phyloP scores from a whole-genome alignment of 2,888 invertebrate species.

The Icerya purchasi region DNA sequence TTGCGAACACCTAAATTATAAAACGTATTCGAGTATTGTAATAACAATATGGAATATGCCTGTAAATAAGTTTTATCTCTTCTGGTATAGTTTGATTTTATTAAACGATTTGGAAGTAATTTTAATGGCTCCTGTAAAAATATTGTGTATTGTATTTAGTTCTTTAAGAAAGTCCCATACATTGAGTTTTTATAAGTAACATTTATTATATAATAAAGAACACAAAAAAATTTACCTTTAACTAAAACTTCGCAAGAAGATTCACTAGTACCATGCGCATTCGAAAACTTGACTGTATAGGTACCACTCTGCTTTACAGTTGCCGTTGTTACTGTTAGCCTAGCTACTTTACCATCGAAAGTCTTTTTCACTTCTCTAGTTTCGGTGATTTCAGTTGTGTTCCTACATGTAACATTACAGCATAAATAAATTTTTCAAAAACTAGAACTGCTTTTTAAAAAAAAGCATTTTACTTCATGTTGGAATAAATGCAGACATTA shows the following conservation, averaged over 20 bases:
- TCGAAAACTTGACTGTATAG: constrained; percentile 68
- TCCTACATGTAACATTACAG: constrained; percentile 15
- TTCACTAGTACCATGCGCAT: constrained; percentile 77
- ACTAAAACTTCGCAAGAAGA: constrained; percentile 43
- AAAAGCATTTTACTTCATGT: no score
- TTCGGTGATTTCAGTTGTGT: constrained; percentile 17
- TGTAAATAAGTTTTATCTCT: no score
- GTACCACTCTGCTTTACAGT: constrained; percentile 52
- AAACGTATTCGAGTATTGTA: no score
- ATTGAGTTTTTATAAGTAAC: neutral
- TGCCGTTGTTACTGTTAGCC: constrained; percentile 53
- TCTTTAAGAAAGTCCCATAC: neutral
- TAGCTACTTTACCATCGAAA: constrained; percentile 63
- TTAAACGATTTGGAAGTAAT: neutral
- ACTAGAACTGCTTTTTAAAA: no score
- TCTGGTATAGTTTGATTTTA: neutral
- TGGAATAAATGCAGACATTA: no score
- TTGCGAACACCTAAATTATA: no score
- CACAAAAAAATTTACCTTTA: constrained; percentile 5
- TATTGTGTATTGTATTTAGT: neutral
- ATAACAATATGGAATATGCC: no score
- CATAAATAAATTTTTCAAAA: no score
- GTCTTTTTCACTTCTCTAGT: constrained; percentile 54
- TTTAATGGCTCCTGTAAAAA: neutral
- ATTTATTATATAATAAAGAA: neutral